Base-by-base conservation (phyloP, 2,113 vertebrate species). In the Stigmatopora nigra region DNA sequence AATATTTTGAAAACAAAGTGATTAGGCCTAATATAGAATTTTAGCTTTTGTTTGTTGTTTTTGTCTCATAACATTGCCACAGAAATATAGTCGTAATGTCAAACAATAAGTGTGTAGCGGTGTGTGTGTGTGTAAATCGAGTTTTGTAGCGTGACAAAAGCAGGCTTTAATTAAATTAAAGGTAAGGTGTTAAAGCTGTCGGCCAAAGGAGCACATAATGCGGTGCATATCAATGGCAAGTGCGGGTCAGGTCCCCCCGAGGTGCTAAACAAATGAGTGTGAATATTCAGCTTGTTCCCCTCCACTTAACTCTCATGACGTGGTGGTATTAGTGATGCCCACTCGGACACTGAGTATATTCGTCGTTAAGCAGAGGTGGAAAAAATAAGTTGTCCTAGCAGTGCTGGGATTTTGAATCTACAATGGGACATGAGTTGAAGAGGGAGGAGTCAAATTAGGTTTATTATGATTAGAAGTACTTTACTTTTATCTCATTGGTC, bases 141-240 rank as follows among this genome's bases (percentile, higher is more conserved):
- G 82, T 85, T 89, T 90, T 45, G 86, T 78, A 80, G 79, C 83
- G 78, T 77, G 85, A 81, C 81, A 84, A 80, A 86, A 81, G 56
- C 83, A 88, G 83, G 83, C 83, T 88, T 88, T 91, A 91, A 92
- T 92, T 89, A 89, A 91, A 90, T 91, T 90, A 91, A 87, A 86
- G 84, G 82, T 73, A 86, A 86, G 79, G 87, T 89, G 89, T 82
- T 84, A 88, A 89, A 87, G 85, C 88, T 63, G 82, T 86, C 85
- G 85, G 89, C 88, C 89, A 86, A 75, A 79, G 70, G 75, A 81
- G 78, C 61, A 53, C 69, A 81, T 86, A 89, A 89, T 83, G 84
- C 78, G 83, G 87, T 88, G 88, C 87, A 91, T 92, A 90, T 89
- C 86, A 88, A 90, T 89, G 87, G 80, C 70, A 87, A 85, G 82